Evolutionary conservation across 2,113 vertebrate species (phyloP), one percentile per base, ranked within the genome.

Genomic region (Leucopsar rothschildi): DNA sequence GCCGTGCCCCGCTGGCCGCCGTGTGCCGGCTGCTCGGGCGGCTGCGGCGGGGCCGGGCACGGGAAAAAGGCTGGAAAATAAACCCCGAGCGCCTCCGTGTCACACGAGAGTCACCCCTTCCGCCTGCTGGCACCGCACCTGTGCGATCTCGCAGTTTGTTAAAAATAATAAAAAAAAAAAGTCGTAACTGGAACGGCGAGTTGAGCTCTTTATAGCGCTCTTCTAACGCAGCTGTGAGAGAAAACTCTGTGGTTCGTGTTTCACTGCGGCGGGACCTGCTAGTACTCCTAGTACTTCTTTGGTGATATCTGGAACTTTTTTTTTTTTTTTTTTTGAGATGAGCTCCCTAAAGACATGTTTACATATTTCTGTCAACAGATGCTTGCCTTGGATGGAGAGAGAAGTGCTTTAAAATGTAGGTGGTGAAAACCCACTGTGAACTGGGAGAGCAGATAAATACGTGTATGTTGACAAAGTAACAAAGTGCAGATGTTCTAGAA

Each of bases 31-130:
- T 24, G 76, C n/a, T 35, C 12, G 10, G 35, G 28, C 16, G 6
- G 49, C 40, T 42, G 40, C 24, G 24, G 49, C 47, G 47, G 47
- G 4, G 24, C 24, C 8, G 16, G 0, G 10, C 7, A 1, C 11
- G 1, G 44, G 2, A 7, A 14, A 12, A 28, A 22, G 16, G 39
- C 33, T 9, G 16, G 23, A 15, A 60, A 44, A n/a, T 0, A n/a
- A 29, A 23, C 0, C 20, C 15, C 14, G 9, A n/a, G 17, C 42
- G 39, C 14, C 47, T 9, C 60, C 2, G 5, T 5, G 39, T 18
- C 23, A 35, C 37, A 35, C 5, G 1, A 4, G 40, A 23, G 31
- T 20, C 55, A 53, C 12, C 59, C 15, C 6, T n/a, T n/a, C 17
- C 21, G 28, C 3, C 45, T 55, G 52, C 45, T 21, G 17, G 23